These are phyloP conservation scores for Coreoperca whiteheadi DNA, from an alignment of 2,113 vertebrate species.

Conservation along the genomic window DNA sequence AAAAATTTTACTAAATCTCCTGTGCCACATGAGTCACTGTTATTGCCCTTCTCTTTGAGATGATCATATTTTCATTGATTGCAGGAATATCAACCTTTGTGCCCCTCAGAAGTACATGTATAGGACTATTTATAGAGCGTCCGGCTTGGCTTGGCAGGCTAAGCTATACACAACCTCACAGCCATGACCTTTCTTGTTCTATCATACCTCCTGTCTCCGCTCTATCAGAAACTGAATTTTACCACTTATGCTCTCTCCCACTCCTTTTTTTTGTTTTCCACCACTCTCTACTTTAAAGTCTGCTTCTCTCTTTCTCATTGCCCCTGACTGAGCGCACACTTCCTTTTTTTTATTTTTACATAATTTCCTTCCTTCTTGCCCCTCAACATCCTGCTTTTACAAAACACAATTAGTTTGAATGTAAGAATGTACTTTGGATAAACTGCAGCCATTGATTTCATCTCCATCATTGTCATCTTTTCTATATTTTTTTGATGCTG, in stretches of 20 bases:
- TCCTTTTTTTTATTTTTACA: background rate
- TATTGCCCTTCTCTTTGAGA: constrained; percentile 23
- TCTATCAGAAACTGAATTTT: background rate
- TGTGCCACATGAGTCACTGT: constrained; percentile 16
- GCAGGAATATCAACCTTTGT: constrained; percentile 35
- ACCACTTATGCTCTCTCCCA: background rate
- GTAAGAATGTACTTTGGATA: background rate
- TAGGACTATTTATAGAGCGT: constrained; percentile 44
- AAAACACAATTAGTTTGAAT: constrained; percentile 3
- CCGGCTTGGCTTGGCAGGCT: constrained; percentile 7
- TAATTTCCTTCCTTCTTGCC: background rate
- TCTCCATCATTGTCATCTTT: background rate
- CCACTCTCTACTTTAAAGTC: background rate
- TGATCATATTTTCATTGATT: constrained; percentile 65
- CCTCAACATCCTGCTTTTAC: background rate
- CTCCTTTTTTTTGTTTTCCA: background rate
- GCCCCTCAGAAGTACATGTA: constrained; percentile 6
- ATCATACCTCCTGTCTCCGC: background rate
- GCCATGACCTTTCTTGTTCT: background rate
- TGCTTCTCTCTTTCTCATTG: background rate
- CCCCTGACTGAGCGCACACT: background rate
- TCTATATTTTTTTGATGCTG: background rate
- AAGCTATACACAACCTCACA: background rate
- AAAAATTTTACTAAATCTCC: constrained; percentile 13
- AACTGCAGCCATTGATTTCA: background rate